phyloP scores from a whole-genome alignment of 2,797 vertebrate species.

The Clarias platycephalus region DNA sequence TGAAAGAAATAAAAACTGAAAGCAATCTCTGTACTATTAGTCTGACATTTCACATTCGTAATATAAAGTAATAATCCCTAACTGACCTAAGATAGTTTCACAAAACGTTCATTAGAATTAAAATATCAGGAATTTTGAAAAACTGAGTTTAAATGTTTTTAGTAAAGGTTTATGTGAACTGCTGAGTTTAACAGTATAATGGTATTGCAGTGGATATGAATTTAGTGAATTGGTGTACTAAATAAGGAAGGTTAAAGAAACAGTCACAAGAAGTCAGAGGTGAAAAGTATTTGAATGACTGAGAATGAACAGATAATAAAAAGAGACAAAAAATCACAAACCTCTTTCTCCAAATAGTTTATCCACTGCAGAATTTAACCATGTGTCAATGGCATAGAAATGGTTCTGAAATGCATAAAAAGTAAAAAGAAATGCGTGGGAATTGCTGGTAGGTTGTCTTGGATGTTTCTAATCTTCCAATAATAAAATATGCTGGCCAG shows the following conservation, averaged over 20 bases:
- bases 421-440: conserved; percentile 21
- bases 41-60: too few species aligned
- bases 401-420: conserved; percentile 72
- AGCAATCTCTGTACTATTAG: too few species aligned
- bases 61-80: too few species aligned
- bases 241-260: conserved; percentile 8
- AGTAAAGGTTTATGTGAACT: too few species aligned
- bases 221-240: neutral
- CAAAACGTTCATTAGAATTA: too few species aligned
- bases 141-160: too few species aligned
- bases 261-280: neutral
- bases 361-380: conserved; percentile 80
- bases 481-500: conserved; percentile 13
- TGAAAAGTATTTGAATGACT: neutral
- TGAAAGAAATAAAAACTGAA: too few species aligned
- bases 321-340: conserved; percentile 59
- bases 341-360: conserved; percentile 84
- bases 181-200: neutral
- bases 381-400: conserved; percentile 74
- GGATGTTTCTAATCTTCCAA: conserved; percentile 18
- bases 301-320: neutral
- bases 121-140: too few species aligned
- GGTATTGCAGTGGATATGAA: neutral
- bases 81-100: too few species aligned
- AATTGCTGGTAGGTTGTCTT: neutral